phyloP scores from a whole-genome alignment of 1,140 invertebrate species.

The Bombus consobrinus region DNA sequence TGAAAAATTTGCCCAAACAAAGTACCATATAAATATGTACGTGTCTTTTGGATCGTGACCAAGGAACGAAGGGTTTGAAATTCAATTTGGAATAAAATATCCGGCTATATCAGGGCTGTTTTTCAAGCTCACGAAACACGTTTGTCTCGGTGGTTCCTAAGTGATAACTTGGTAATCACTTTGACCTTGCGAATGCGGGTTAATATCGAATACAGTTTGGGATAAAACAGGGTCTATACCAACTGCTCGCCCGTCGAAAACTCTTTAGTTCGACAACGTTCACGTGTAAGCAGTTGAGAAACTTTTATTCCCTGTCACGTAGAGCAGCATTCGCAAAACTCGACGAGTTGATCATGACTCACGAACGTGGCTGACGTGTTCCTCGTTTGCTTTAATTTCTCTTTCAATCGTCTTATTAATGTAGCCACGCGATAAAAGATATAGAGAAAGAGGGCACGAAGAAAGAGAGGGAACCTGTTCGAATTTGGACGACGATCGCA shows the following conservation, averaged over 20 bases:
- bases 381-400: not conserved
- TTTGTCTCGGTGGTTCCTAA: not conserved
- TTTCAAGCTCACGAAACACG: not conserved
- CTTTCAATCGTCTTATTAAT: constrained; percentile 18
- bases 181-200: constrained; percentile 14
- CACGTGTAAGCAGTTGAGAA: constrained; percentile 1
- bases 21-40: not conserved
- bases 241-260: too few relatives aligned
- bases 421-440: not conserved
- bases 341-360: not conserved
- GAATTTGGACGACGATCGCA: not conserved
- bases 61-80: not conserved
- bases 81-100: not conserved
- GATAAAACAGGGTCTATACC: not conserved
- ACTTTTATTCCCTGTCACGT: constrained; percentile 41
- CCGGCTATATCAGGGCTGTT: not conserved
- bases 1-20: not conserved
- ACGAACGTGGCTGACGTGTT: not conserved
- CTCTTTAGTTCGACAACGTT: not conserved
- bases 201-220: not conserved
- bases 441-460: too few relatives aligned
- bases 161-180: not conserved
- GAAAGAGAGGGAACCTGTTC: too few relatives aligned
- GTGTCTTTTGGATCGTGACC: not conserved
- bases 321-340: constrained; percentile 17